Base-by-base conservation (phyloP, 92 coral and sea anemone genomes). In the Umimayanthus chanpuru region DNA sequence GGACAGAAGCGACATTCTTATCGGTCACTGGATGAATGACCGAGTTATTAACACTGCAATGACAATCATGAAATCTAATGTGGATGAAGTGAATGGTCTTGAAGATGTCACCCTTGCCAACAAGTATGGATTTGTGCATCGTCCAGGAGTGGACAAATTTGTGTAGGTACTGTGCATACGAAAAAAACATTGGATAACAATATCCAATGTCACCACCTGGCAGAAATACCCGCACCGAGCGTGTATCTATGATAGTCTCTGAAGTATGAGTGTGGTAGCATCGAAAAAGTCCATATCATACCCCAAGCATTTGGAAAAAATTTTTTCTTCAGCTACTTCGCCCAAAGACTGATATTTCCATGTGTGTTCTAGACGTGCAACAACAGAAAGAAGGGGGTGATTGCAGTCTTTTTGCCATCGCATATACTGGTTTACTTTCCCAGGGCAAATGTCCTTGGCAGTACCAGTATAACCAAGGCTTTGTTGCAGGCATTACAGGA, bases 1-100 rank as follows among this genome's bases (percentile, higher is more conserved):
- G 30, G 95, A 90, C 80, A 85, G 86, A 67, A 15, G 18, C 26
- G 68, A 85, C 36, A 73, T 93, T 29, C 81, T 55, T 11, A 72
- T 80, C 11, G 93, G 91, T 3, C 80, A 85, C 61, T 93, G 95
- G 95, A 1, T 88, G 12, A 92, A 92, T 44, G 92, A 90, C 77
- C 23, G 90, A 53, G 73, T 92, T 21, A 87, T 87, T 3, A 55
- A 85, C 58, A 92, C 89, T 1, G 92, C 91, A 7, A 88, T 91
- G 83, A 43, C 25, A 32, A 77, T 92, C 11, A 25, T 89, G 88
- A 29, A 87, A 71, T 53, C 85, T 4, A 77, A 79, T 41, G 87
- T 76, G 5, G 81, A 78, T 21, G 85, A 89, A 21, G 53, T 90
- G 15, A 88, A 64, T 58, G 95, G 95, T 5, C 77, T 93, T 29